A percentile compares a stretch with the other conserved stretches of the same genome.
These are phyloP conservation scores for Clarias laeviceps DNA, from an alignment of 2,797 vertebrate genomes.

Conservation along the genomic window DNA sequence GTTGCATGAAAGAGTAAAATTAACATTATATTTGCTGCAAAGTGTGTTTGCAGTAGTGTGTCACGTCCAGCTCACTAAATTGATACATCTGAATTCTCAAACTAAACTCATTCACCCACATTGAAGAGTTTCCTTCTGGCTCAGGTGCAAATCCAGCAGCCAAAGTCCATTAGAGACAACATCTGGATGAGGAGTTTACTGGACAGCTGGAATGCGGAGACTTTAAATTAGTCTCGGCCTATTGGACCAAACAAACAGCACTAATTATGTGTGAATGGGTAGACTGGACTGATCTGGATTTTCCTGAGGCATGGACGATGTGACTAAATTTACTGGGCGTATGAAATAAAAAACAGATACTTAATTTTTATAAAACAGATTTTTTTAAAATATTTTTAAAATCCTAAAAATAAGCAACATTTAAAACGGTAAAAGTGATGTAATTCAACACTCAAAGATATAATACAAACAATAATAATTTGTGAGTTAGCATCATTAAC, in stretches of 20 bases:
- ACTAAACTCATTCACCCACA: neutral
- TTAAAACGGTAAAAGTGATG: too few relatives aligned
- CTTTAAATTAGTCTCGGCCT: conserved; percentile 22
- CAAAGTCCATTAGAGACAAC: conserved; percentile 13
- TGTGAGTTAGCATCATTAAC: neutral
- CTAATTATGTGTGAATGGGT: conserved; percentile 11
- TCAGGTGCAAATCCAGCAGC: conserved; percentile 8
- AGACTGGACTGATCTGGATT: neutral
- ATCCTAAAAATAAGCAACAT: too few relatives aligned
- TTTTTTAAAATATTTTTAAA: too few relatives aligned
- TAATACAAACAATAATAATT: neutral
- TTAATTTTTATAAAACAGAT: too few relatives aligned
- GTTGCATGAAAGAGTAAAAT: neutral
- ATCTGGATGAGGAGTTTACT: conserved; percentile 19
- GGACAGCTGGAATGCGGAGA: conserved; percentile 8
- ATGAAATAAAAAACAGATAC: neutral
- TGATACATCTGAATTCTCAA: neutral
- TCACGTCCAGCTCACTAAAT: neutral
- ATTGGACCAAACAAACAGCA: conserved; percentile 8
- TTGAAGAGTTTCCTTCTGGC: neutral
- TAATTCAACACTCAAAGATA: too few relatives aligned
- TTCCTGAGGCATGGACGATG: neutral
- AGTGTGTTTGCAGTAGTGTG: neutral
- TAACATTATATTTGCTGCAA: neutral
- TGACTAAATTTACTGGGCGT: neutral